Evolutionary conservation across 2,113 vertebrate species (phyloP), one percentile per base, ranked within the genome.

Genomic region (Myotis davidii): DNA sequence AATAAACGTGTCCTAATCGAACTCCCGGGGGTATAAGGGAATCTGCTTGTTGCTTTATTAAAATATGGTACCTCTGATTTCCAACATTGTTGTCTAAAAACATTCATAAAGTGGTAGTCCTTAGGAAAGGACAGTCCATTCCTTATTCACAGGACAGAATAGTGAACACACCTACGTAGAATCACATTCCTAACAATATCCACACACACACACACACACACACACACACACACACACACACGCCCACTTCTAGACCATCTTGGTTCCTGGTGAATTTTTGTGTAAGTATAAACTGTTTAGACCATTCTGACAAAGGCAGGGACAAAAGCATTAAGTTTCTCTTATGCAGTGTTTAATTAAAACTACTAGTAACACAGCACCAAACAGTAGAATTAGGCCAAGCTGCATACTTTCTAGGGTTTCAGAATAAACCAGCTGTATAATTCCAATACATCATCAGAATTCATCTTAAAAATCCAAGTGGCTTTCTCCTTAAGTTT

Each of bases 41-140:
- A 7, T 12, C 6, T 50, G 10, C 2, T 37, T 1, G 86, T 87
- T 45, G 17, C 12, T 69, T 25, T 52, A 6, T 76, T 85, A 82
- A 7, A 37, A 67, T 39, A 64, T 25, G 20, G 6, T 74, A 34
- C 16, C 6, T 48, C 9, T 79, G 29, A 79, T 77, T 83, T 64
- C 37, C 16, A 90, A 77, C 6, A 11, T 5, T n/a, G 2, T 42
- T 82, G 3, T 11, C 34, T 91, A 56, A 74, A 76, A n/a, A 13
- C 10, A 45, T 45, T 59, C 25, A 42, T 25, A 25, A 61, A 90
- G 74, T 64, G 9, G 10, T 3, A 34, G 2, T 32, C 20, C 32
- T 52, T 14, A 42, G 2, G 23, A 48, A 65, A 56, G 3, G 1
- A 0, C 5, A 45, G 2, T 42, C 2, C 6, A 21, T 72, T 64